A percentile compares a stretch with the other conserved stretches of the same genome.
These are phyloP conservation scores for Pharmacophagus antenor DNA, from an alignment of 2,888 invertebrate genomes.

Conservation along the genomic window DNA sequence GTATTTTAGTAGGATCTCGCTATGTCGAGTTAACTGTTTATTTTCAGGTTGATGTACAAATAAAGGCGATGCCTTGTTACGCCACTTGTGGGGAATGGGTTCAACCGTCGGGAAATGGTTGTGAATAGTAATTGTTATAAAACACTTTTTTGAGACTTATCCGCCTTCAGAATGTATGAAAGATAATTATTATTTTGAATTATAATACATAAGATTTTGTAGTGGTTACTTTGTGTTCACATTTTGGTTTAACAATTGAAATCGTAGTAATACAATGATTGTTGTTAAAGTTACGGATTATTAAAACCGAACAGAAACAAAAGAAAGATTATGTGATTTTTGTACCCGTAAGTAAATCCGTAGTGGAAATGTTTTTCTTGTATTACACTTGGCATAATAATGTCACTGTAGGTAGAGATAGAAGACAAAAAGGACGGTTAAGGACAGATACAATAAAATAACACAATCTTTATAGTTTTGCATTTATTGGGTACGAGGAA, in stretches of 20 bases:
- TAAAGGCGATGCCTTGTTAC: too few species aligned
- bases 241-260: not conserved
- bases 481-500: conserved; percentile 82
- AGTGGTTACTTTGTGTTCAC: not conserved
- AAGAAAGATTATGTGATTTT: not conserved
- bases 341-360: not conserved
- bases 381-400: too few species aligned
- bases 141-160: not conserved
- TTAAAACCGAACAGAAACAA: not conserved
- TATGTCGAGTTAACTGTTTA: not conserved
- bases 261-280: not conserved
- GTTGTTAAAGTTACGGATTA: not conserved
- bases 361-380: not conserved
- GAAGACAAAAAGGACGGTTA: conserved; percentile 1
- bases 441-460: conserved; percentile 42
- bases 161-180: not conserved
- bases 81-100: too few species aligned
- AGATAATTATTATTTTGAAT: not conserved
- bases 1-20: not conserved
- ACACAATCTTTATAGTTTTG: conserved; percentile 70
- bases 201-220: not conserved
- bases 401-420: not conserved
- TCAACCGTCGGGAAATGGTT: too few species aligned
- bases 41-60: too few species aligned
- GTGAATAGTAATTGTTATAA: not conserved